phyloP scores from a whole-genome alignment of 2,113 vertebrate species.

The Hypomesus transpacificus region DNA sequence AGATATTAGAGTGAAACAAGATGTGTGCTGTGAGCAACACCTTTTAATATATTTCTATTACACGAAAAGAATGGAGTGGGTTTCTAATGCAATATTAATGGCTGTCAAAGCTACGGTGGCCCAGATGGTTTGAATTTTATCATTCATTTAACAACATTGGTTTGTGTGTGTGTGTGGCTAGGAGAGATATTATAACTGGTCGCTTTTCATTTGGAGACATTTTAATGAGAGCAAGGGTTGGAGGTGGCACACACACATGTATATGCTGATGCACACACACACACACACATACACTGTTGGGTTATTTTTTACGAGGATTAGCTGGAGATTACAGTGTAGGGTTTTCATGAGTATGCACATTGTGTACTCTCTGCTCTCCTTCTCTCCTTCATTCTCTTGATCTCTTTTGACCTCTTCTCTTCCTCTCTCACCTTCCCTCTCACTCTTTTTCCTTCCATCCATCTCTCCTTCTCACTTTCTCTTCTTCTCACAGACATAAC shows the following conservation, averaged over 20 bases:
- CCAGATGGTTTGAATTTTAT: no score
- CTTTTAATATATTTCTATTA: no score
- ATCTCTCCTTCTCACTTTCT: slow-evolving; percentile 29
- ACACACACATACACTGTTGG: slow-evolving; percentile 34
- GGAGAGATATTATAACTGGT: not conserved
- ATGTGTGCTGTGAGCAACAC: no score
- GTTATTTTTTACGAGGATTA: slow-evolving; percentile 67
- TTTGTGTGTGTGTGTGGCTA: slow-evolving; percentile 4
- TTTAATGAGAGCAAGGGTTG: slow-evolving; percentile 22
- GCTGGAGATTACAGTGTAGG: slow-evolving; percentile 48
- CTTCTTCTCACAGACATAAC: slow-evolving; percentile 35
- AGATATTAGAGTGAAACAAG: no score
- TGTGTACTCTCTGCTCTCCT: slow-evolving; percentile 21
- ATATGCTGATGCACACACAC: slow-evolving; percentile 1
- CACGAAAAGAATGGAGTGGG: no score
- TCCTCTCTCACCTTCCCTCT: slow-evolving; percentile 12
- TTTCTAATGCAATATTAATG: no score
- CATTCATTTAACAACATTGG: not conserved
- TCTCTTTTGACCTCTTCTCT: slow-evolving; percentile 29
- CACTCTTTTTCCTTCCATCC: slow-evolving; percentile 30
- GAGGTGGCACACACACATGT: slow-evolving; percentile 10
- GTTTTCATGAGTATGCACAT: not conserved
- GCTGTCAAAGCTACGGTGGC: no score
- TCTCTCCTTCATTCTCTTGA: slow-evolving; percentile 8
- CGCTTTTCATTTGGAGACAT: slow-evolving; percentile 27